These are phyloP conservation scores for Oenanthe oenanthe DNA, from an alignment of 2,113 vertebrate species.

Conservation along the genomic window DNA sequence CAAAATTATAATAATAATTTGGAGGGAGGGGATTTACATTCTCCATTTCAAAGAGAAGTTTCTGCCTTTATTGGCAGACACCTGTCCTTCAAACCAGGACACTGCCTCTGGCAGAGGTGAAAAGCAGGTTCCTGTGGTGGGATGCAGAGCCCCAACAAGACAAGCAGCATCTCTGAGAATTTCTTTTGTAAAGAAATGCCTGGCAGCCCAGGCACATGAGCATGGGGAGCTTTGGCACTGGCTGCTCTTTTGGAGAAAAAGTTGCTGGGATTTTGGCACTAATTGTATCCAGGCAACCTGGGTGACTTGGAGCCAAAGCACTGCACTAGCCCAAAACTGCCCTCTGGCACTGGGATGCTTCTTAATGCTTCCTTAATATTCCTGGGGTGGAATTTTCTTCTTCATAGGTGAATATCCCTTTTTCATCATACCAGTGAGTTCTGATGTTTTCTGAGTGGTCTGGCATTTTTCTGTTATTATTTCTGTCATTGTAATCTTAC, in stretches of 20 bases:
- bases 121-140: not conserved
- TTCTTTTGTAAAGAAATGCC: not conserved
- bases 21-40: too few species aligned
- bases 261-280: not conserved
- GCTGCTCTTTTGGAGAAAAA: not conserved
- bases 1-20: too few species aligned
- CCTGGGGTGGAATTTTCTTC: not conserved
- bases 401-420: not conserved
- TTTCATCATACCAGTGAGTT: not conserved
- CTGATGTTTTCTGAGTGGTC: not conserved
- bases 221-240: rapidly evolving
- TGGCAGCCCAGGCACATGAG: not conserved
- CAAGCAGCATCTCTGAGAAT: not conserved
- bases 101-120: not conserved
- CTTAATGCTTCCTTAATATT: not conserved
- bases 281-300: not conserved
- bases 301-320: not conserved
- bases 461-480: not conserved
- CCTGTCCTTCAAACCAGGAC: too few species aligned
- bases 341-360: not conserved
- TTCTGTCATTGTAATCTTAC: not conserved
- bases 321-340: not conserved
- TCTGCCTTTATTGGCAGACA: too few species aligned
- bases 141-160: not conserved
- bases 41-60: too few species aligned